Percentiles rank a stretch among this genome's conserved stretches.
Evolutionary conservation across 1,140 invertebrate species (phyloP).

Genomic region (Uloborus diversus): DNA sequence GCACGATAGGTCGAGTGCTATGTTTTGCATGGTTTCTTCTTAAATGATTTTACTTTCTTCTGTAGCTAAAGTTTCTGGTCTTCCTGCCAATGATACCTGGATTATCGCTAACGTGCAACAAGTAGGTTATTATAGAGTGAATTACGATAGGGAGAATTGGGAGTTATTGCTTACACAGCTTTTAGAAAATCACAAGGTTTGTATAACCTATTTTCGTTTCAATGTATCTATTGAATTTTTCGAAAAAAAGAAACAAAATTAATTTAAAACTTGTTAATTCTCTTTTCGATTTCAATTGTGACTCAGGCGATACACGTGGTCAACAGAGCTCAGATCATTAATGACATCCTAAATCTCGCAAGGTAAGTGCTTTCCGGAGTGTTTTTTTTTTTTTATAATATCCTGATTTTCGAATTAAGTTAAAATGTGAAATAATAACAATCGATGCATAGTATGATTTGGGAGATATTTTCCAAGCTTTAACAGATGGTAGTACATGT

Average conservation of each 20-base stretch:
- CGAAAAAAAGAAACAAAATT: not conserved
- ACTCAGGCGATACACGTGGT: constrained; percentile 72
- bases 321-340: constrained; percentile 87
- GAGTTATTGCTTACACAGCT: constrained; percentile 76
- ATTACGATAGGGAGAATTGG: constrained; percentile 85
- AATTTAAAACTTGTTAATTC: not conserved
- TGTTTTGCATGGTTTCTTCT: no score
- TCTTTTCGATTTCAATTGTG: not conserved
- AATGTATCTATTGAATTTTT: no score
- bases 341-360: constrained; percentile 86
- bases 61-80: constrained; percentile 22
- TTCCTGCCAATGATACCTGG: constrained; percentile 73
- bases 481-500: no score
- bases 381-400: no score
- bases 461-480: no score
- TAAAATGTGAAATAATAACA: no score
- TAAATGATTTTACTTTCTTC: no score
- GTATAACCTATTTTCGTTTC: not conserved
- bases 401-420: no score
- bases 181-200: constrained; percentile 65
- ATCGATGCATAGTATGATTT: no score
- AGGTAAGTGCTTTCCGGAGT: no score
- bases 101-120: constrained; percentile 81
- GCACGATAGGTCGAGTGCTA: no score
- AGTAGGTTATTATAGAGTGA: constrained; percentile 84